A percentile compares a stretch with the other conserved stretches of the same genome.
phyloP scores from a whole-genome alignment of 2,797 vertebrate species.

The Oryzias dopingdopingensis region DNA sequence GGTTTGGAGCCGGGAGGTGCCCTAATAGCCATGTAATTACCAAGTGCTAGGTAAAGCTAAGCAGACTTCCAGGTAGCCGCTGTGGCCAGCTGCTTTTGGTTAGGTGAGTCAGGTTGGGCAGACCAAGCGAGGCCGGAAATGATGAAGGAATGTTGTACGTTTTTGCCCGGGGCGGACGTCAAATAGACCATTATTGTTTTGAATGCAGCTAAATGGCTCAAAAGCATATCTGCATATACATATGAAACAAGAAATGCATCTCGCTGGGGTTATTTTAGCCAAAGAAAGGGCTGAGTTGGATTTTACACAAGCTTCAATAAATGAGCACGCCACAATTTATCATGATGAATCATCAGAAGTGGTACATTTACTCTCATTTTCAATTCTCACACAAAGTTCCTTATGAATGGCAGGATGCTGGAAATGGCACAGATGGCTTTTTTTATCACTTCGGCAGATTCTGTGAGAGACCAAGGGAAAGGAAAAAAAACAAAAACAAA shows the following conservation, averaged over 20 bases:
- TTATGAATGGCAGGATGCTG: slow-evolving; percentile 37
- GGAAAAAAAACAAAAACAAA: slow-evolving; percentile 45
- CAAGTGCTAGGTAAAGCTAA: slow-evolving; percentile 68
- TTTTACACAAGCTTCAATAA: slow-evolving; percentile 24
- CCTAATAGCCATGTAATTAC: slow-evolving; percentile 68
- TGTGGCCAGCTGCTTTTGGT: slow-evolving; percentile 68
- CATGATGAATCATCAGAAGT: slow-evolving; percentile 29
- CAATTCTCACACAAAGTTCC: slow-evolving; percentile 33
- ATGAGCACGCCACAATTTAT: slow-evolving; percentile 31
- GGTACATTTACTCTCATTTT: slow-evolving; percentile 35
- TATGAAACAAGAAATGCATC: slow-evolving; percentile 13
- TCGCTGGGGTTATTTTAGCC: slow-evolving; percentile 13
- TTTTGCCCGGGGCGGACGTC: slow-evolving; percentile 15
- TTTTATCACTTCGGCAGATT: slow-evolving; percentile 54
- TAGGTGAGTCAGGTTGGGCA: slow-evolving; percentile 43
- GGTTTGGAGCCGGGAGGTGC: slow-evolving; percentile 61
- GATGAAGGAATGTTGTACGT: slow-evolving; percentile 36
- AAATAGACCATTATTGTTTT: slow-evolving; percentile 37
- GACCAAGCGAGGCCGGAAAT: slow-evolving; percentile 24
- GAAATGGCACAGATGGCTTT: slow-evolving; percentile 53
- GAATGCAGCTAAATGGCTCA: slow-evolving; percentile 40
- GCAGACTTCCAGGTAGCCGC: slow-evolving; percentile 68
- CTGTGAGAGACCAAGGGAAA: slow-evolving; percentile 29
- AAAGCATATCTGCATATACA: slow-evolving; percentile 25
- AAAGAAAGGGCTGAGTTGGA: slow-evolving; percentile 15